A percentile compares a stretch with the other conserved stretches of the same genome.
Evolutionary conservation across 2,888 invertebrate species (phyloP).

Genomic region (Lasius fuliginosus): DNA sequence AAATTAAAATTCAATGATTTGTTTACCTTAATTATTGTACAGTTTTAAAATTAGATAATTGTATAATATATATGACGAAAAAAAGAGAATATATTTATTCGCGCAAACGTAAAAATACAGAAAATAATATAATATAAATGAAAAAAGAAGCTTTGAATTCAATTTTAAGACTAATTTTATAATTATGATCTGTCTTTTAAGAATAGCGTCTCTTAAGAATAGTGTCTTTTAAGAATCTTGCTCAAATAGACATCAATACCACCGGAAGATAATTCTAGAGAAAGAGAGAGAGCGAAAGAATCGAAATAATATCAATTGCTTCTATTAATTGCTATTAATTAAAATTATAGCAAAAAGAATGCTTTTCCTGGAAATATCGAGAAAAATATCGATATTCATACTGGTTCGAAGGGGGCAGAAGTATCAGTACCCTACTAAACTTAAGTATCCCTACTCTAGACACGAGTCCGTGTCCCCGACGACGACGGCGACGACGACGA

Average conservation of each 20-base stretch:
- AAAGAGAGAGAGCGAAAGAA: background rate
- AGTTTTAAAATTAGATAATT: background rate
- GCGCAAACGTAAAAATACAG: background rate
- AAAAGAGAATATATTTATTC: background rate
- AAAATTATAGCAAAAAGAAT: background rate
- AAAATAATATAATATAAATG: background rate
- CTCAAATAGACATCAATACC: background rate
- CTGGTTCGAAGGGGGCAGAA: background rate
- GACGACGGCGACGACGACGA: slow-evolving; percentile 65
- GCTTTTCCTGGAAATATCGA: background rate
- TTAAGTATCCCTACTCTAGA: slow-evolving; percentile 30
- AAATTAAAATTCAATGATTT: background rate
- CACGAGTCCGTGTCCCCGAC: background rate
- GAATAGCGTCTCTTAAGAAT: background rate
- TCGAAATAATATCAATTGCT: background rate
- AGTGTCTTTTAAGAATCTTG: background rate
- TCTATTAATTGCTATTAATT: background rate
- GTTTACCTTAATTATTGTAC: background rate
- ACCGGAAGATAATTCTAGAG: background rate
- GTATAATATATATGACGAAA: background rate
- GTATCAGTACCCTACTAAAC: slow-evolving; percentile 50
- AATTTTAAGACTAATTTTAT: background rate
- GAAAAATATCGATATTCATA: slow-evolving; percentile 12
- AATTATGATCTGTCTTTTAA: background rate
- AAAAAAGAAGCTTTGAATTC: background rate